phyloP scores from a whole-genome alignment of 1,140 invertebrate species.

The Drosophila prosaltans region DNA sequence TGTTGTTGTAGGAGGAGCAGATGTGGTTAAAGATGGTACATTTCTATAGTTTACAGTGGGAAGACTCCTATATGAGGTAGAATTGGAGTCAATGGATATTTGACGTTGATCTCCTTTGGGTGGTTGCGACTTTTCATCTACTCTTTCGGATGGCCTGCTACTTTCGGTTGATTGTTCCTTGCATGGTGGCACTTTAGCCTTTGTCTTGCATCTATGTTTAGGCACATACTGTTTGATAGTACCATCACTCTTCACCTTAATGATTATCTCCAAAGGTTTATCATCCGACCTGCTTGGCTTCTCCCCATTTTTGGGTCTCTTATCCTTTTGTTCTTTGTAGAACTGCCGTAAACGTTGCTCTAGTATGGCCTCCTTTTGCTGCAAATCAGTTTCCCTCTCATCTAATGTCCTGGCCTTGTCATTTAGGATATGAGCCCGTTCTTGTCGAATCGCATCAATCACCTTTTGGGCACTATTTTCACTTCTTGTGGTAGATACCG shows the following conservation, averaged over 20 bases:
- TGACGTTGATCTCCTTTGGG: constrained; percentile 44
- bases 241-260: constrained; percentile 68
- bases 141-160: background rate
- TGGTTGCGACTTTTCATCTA: background rate
- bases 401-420: constrained; percentile 37
- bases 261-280: constrained; percentile 69
- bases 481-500: background rate
- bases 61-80: constrained; percentile 72
- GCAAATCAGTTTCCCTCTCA: constrained; percentile 53
- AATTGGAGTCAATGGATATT: constrained; percentile 71
- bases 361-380: constrained; percentile 69
- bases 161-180: background rate
- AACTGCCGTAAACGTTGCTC: constrained; percentile 60
- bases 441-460: constrained; percentile 64
- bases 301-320: constrained; percentile 4
- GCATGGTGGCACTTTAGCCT: background rate
- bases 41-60: constrained; percentile 57
- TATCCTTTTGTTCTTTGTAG: constrained; percentile 46
- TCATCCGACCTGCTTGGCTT: constrained; percentile 23
- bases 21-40: background rate
- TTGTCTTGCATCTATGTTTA: constrained; percentile 26
- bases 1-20: background rate
- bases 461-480: constrained; percentile 53
- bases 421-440: constrained; percentile 53
- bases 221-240: constrained; percentile 58